Base-by-base conservation (phyloP, 2,888 invertebrate species). In the Ptilodon capucinus region DNA sequence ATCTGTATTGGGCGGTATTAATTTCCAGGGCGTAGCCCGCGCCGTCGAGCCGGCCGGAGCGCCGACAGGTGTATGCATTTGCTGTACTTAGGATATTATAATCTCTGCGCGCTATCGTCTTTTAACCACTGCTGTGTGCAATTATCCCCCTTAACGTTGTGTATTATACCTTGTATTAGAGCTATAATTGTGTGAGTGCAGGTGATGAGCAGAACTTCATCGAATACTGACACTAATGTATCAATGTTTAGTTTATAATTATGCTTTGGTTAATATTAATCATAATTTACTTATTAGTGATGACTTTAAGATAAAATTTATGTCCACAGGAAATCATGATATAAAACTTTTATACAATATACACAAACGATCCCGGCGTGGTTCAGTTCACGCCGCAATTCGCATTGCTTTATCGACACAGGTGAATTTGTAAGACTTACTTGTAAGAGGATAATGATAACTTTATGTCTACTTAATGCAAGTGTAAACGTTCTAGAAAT, bases 401-500 rank as follows among this genome's bases (percentile, higher is more conserved):
- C 65, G 81, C 77, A 76, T 84, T 82, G 86, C 86, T 90, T 85
- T 83, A 81, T 82, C 76, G 83, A 86, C 81, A 85, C 88, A 88
- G 85, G 87, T 87, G 88, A 84, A 85, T 79, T 76, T 79, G 81
- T 87, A 88, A 87, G 89, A 90, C 85, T 89, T 87, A 91, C 84
- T 81, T 88, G 83, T 90, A 90, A 91, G 90, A 79, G 80, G 82
- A 86, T 87, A 84, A 87, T 84, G 79, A 83, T 89, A 88, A 85
- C 85, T 87, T 84, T 88, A 88, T 90, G 88, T 90, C 91, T 91
- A 91, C 91, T 90, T 91, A 91, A 89, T 87, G 89, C 91, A 90
- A 91, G 86, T 90, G 89, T 90, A 90, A 90, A 91, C 91, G 85
- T 90, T 87, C 86, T 91, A 90, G 90, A 90, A 91, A 91, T 91